Base-by-base conservation (phyloP, 2,113 vertebrate genomes). In the Atractosteus spatula region DNA sequence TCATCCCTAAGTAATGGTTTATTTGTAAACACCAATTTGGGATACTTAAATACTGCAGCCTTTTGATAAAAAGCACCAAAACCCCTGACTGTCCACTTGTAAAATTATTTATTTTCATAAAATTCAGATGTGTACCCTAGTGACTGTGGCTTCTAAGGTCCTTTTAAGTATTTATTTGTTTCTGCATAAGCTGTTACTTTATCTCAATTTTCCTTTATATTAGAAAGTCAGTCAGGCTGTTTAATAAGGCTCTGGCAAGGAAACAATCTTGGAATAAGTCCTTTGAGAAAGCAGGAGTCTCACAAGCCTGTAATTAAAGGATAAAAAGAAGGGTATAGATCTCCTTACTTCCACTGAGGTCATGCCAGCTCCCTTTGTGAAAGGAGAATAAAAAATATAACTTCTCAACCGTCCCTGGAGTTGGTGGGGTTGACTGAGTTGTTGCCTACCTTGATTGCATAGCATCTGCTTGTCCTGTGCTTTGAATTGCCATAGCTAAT, bases 381-480 rank as follows among this genome's bases (percentile, higher is more conserved):
- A 16, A 47, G 12, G n/a, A 16, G 64, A 66, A 44, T 10, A 44
- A n/a, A 29, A 29, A 14, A 14, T 13, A 41, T 42, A 57, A 61
- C 29, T 47, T 47, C 47, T 67, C 8, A 16, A 62, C 66, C 56
- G 10, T 65, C 44, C 41, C 45, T 13, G 61, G n/a, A 47, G 42
- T 62, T 13, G n/a, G n/a, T n/a, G 56, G 12, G 42, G 29, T 57
- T 13, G n/a, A 17, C 43, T 47, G 41, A 67, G 41, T 66, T 64
- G 10, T 70, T 54, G 63, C 56, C 47, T 17, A 55, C 59, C 70
- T 63, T 78, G 66, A 70, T 66, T 74, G 62, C 73, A 71, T 73
- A 54, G 47, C 13, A 29, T 74, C 12, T 43, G 8, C 57, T 70
- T 59, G 17, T 45, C n/a, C 4, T 29, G 29, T 29, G 29, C 10